Conservation (phyloP, 2,797 vertebrate genomes). For the Steatocranus sp. region DNA sequence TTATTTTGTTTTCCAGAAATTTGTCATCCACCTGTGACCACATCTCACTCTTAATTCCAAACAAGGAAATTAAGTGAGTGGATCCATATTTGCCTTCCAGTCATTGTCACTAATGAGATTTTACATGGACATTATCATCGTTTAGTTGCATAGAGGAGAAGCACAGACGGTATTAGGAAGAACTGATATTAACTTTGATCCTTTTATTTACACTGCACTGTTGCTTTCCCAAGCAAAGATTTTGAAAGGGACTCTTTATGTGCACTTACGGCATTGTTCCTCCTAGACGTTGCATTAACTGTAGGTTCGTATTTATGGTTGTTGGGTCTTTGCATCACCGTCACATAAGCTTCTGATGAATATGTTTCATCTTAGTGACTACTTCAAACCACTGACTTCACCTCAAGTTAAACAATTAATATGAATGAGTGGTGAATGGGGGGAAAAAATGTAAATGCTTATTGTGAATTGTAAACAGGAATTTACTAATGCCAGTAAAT, state of each 20-base stretch:
- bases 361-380: background rate
- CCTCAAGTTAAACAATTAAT: background rate
- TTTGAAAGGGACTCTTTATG: constrained; percentile 2
- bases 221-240: background rate
- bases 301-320: constrained; percentile 4
- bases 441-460: constrained; percentile 7
- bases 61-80: background rate
- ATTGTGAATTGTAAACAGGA: background rate
- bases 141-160: background rate
- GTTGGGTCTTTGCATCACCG: background rate
- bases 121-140: background rate
- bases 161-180: background rate
- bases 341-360: background rate
- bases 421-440: background rate
- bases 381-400: background rate
- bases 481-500: background rate
- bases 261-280: background rate
- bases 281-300: constrained; percentile 26
- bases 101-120: constrained; percentile 1
- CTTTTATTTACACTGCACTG: background rate
- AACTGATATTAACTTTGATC: background rate
- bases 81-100: background rate
- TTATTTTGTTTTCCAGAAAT: constrained; percentile 11
- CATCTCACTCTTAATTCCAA: background rate
- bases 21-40: background rate